A percentile compares a stretch with the other conserved stretches of the same genome.
Conservation (phyloP, 2,888 invertebrate species). For the Eupsilia transversa region DNA sequence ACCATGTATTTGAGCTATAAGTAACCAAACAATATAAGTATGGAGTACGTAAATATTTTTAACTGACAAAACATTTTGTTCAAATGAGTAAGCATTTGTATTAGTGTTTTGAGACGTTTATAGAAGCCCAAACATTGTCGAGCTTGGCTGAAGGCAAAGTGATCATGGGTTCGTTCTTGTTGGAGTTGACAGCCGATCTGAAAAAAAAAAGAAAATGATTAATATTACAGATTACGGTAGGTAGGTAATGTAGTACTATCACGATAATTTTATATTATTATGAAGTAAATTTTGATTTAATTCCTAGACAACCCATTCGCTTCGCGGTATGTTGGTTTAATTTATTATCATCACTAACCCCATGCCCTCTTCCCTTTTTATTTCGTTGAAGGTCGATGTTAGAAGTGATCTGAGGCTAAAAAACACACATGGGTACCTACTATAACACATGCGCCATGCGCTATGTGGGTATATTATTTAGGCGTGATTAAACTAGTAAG, state of each 20-base stretch:
- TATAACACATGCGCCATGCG: background rate
- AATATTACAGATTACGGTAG: background rate
- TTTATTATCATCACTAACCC: background rate
- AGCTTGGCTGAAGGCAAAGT: slow-evolving; percentile 80
- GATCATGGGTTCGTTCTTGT: slow-evolving; percentile 81
- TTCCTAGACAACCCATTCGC: background rate
- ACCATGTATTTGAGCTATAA: slow-evolving; percentile 35
- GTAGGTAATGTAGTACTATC: background rate
- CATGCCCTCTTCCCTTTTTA: background rate
- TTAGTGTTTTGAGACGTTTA: slow-evolving; percentile 85
- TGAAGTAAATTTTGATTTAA: background rate
- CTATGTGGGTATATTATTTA: background rate
- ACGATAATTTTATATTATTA: background rate
- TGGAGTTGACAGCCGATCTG: slow-evolving; percentile 85
- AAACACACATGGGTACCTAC: background rate
- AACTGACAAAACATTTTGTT: slow-evolving; percentile 31
- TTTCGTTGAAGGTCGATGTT: background rate
- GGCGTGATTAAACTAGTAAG: background rate
- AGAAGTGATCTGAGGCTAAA: background rate
- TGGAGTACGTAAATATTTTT: slow-evolving; percentile 21
- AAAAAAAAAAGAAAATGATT: slow-evolving; percentile 29
- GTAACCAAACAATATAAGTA: slow-evolving; percentile 27
- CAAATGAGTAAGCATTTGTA: slow-evolving; percentile 16
- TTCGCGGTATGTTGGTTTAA: background rate
- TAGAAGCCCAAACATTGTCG: slow-evolving; percentile 85